Evolutionary conservation across 2,888 invertebrate species (phyloP).

Genomic region (Paralinhomoeus sp.): DNA sequence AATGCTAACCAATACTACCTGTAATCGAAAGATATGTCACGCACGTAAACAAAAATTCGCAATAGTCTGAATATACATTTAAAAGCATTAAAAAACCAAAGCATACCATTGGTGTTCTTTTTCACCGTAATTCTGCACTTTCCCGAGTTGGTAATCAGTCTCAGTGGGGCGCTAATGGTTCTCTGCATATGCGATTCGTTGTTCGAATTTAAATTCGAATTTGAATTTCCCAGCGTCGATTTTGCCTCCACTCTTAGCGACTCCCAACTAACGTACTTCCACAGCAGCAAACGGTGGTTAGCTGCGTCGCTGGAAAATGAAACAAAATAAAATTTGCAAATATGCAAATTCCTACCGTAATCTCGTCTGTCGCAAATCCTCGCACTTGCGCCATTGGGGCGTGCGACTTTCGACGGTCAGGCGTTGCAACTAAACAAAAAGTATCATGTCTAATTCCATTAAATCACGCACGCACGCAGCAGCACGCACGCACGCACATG

Average conservation of each 20-base stretch:
- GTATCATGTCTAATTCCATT: too few species aligned
- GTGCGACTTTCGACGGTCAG: slow-evolving; percentile 79
- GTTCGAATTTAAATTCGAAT: too few species aligned
- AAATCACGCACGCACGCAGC: too few species aligned
- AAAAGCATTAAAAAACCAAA: too few species aligned
- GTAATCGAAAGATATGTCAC: too few species aligned
- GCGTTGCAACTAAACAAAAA: slow-evolving; percentile 49
- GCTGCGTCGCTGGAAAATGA: too few species aligned
- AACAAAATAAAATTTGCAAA: too few species aligned
- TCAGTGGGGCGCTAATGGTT: slow-evolving; percentile 39
- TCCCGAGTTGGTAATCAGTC: slow-evolving; percentile 75
- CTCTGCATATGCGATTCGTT: background rate
- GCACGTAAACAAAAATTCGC: too few species aligned
- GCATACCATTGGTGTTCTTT: slow-evolving; percentile 35
- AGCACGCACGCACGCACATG: too few species aligned
- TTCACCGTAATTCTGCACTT: slow-evolving; percentile 82
- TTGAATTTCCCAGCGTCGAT: slow-evolving; percentile 25
- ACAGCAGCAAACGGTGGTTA: slow-evolving; percentile 60
- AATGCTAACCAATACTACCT: too few species aligned
- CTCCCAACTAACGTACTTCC: slow-evolving; percentile 89
- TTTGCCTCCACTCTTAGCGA: slow-evolving; percentile 80
- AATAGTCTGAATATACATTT: too few species aligned
- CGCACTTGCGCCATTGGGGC: slow-evolving; percentile 55
- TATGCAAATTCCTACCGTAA: too few species aligned
- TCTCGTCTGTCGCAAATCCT: slow-evolving; percentile 66